These are phyloP conservation scores for Mesoligia furuncula DNA, from an alignment of 2,888 invertebrate genomes.

Conservation along the genomic window DNA sequence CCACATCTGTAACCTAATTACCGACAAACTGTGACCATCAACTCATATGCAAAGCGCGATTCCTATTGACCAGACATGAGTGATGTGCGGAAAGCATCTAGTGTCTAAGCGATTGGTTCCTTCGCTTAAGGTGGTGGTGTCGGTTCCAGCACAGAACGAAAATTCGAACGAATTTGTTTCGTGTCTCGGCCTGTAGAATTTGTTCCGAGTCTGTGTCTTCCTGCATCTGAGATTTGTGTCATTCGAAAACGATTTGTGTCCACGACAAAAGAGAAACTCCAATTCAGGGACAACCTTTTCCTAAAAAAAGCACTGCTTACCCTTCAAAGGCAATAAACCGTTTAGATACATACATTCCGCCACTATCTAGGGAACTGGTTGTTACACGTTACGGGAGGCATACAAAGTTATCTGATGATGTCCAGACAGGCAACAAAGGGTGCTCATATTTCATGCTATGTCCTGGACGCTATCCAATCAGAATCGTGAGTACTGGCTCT, in stretches of 20 bases:
- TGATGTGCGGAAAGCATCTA: neutral
- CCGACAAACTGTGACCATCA: neutral
- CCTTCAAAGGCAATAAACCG: constrained; percentile 30
- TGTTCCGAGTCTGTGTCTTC: neutral
- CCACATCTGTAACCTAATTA: neutral
- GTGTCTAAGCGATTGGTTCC: neutral
- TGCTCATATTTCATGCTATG: constrained; percentile 59
- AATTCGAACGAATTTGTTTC: too few species aligned
- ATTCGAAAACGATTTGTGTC: constrained; percentile 9
- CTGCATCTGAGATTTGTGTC: neutral
- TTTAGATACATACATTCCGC: constrained; percentile 53
- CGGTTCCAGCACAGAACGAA: neutral
- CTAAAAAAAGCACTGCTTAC: neutral
- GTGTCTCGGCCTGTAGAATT: too few species aligned
- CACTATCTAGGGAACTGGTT: constrained; percentile 45
- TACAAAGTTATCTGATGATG: constrained; percentile 64
- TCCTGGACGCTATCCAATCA: constrained; percentile 50
- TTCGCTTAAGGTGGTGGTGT: neutral
- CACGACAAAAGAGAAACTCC: neutral
- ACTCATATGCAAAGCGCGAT: neutral
- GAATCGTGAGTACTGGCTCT: constrained; percentile 39
- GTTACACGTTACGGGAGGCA: constrained; percentile 44
- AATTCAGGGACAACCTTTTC: neutral
- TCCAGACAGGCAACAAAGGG: constrained; percentile 52
- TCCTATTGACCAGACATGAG: neutral